A percentile compares a stretch with the other conserved stretches of the same genome.
phyloP scores from a whole-genome alignment of 2,113 vertebrate species.

The Scopus umbretta region DNA sequence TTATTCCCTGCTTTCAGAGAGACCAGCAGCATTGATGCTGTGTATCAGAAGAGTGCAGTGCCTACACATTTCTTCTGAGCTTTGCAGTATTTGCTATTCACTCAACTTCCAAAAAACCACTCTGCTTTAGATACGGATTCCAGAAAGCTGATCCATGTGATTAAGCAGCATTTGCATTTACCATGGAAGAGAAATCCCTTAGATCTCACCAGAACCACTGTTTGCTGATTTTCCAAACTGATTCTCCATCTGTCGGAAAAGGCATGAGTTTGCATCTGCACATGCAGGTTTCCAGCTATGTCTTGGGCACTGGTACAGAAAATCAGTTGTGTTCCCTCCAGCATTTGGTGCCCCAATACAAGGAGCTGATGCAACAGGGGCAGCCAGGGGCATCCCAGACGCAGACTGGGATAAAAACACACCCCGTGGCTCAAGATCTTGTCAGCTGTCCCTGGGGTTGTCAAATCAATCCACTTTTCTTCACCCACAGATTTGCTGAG shows the following conservation, averaged over 20 bases:
- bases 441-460: not conserved
- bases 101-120: not conserved
- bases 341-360: not conserved
- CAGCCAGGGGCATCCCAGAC: not conserved
- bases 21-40: not conserved
- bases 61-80: not conserved
- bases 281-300: not conserved
- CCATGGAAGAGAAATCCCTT: not conserved
- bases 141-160: not conserved
- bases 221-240: not conserved
- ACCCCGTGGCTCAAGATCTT: accelerated
- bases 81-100: not conserved
- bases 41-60: not conserved
- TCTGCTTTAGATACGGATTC: not conserved
- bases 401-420: not conserved
- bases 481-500: not conserved
- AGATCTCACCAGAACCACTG: not conserved
- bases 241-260: not conserved
- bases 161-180: not conserved
- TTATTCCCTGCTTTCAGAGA: not conserved
- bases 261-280: not conserved
- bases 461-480: not conserved
- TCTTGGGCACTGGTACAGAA: not conserved
- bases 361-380: not conserved
- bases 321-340: not conserved